Evolutionary conservation across 2,888 invertebrate genomes (phyloP).

Genomic region (Agelastica alni): DNA sequence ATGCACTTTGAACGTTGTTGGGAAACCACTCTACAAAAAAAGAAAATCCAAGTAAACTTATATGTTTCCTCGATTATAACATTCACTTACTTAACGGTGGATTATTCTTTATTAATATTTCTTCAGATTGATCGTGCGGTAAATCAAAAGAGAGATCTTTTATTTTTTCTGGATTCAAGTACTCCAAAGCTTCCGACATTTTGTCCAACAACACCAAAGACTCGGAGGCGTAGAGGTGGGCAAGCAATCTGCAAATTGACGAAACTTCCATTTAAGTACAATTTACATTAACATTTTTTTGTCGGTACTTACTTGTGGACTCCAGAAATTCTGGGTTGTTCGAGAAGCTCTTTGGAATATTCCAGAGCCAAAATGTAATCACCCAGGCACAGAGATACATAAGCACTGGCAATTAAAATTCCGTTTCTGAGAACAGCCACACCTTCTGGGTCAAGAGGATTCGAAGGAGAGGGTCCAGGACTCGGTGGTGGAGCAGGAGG

Average conservation of each 20-base stretch:
- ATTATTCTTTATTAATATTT: slow-evolving; percentile 49
- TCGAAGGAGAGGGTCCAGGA: slow-evolving; percentile 63
- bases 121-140: slow-evolving; percentile 56
- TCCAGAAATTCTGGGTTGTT: slow-evolving; percentile 72
- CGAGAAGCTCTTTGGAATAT: slow-evolving; percentile 75
- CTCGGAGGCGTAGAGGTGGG: slow-evolving; percentile 88
- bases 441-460: slow-evolving; percentile 65
- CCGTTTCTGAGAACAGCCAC: slow-evolving; percentile 66
- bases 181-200: slow-evolving; percentile 81
- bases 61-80: too few species aligned
- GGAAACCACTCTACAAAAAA: slow-evolving; percentile 64
- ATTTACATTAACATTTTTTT: neutral
- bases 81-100: slow-evolving; percentile 50
- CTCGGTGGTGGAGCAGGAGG: slow-evolving; percentile 52
- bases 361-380: slow-evolving; percentile 80
- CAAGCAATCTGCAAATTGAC: slow-evolving; percentile 78
- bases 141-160: slow-evolving; percentile 59
- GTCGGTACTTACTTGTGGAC: slow-evolving; percentile 69
- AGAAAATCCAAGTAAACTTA: too few species aligned
- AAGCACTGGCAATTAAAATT: slow-evolving; percentile 79
- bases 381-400: slow-evolving; percentile 81
- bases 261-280: too few species aligned
- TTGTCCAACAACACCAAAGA: slow-evolving; percentile 81
- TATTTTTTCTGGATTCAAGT: slow-evolving; percentile 78
- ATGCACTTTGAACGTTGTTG: slow-evolving; percentile 65